phyloP scores from a whole-genome alignment of 1,140 invertebrate genomes.

The Drosophila sp. region DNA sequence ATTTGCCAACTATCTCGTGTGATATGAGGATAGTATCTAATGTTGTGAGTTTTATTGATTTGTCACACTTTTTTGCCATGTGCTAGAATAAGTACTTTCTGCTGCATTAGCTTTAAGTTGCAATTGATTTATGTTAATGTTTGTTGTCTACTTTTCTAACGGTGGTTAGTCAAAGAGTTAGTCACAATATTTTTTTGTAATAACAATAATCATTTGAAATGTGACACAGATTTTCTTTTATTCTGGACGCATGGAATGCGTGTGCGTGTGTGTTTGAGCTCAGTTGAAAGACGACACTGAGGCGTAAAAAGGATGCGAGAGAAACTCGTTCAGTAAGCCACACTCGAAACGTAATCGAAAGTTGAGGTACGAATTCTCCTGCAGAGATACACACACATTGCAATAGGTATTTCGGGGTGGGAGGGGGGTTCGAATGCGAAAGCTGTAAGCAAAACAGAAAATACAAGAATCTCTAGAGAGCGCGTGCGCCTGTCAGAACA shows the following conservation, averaged over 20 bases:
- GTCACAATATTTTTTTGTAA: background rate
- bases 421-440: constrained; percentile 27
- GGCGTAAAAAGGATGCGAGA: constrained; percentile 7
- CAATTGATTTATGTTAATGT: constrained; percentile 8
- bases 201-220: background rate
- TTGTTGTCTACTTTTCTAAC: background rate
- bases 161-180: background rate
- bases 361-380: constrained; percentile 19
- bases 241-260: too few relatives aligned
- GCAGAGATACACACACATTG: background rate
- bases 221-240: background rate
- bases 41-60: constrained; percentile 39
- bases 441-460: constrained; percentile 50
- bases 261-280: too few relatives aligned
- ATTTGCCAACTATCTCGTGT: too few relatives aligned
- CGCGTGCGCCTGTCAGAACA: constrained; percentile 32
- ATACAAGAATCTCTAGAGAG: constrained; percentile 15
- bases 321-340: constrained; percentile 2
- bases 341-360: constrained; percentile 33
- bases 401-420: background rate
- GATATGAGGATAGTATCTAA: background rate
- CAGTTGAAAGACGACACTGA: too few relatives aligned
- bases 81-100: background rate
- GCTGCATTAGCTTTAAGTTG: background rate
- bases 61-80: constrained; percentile 50